phyloP scores from a whole-genome alignment of 2,888 invertebrate species.

The Amphimallon solstitiale region DNA sequence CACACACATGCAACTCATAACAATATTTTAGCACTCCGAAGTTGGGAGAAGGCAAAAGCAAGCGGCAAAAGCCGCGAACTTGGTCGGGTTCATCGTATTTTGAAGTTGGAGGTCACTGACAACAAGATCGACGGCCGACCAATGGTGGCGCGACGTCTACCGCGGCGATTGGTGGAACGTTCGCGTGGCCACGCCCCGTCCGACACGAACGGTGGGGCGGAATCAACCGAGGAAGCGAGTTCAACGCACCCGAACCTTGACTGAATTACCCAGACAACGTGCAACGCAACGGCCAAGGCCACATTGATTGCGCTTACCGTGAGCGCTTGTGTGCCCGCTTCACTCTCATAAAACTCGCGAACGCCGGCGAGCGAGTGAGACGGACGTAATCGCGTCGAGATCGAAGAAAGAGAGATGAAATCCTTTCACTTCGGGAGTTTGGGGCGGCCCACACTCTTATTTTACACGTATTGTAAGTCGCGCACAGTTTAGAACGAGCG shows the following conservation, averaged over 20 bases:
- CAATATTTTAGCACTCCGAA: slow-evolving; percentile 61
- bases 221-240: slow-evolving; percentile 65
- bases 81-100: slow-evolving; percentile 78
- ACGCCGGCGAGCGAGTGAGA: slow-evolving; percentile 35
- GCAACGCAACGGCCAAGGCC: slow-evolving; percentile 61
- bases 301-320: slow-evolving; percentile 54
- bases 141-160: slow-evolving; percentile 63
- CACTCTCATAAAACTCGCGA: slow-evolving; percentile 28
- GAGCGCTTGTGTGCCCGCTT: slow-evolving; percentile 39
- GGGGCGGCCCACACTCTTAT: slow-evolving; percentile 40
- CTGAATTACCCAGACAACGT: slow-evolving; percentile 79
- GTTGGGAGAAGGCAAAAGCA: slow-evolving; percentile 38
- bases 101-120: slow-evolving; percentile 88
- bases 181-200: slow-evolving; percentile 61
- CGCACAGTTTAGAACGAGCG: background rate
- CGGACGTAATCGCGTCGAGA: slow-evolving; percentile 51
- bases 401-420: slow-evolving; percentile 51
- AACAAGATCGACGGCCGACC: slow-evolving; percentile 64
- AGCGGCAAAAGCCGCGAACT: slow-evolving; percentile 66
- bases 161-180: slow-evolving; percentile 54
- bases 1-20: slow-evolving; percentile 51
- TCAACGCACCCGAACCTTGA: slow-evolving; percentile 88
- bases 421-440: slow-evolving; percentile 56
- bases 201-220: slow-evolving; percentile 52
- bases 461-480: background rate